phyloP scores from a whole-genome alignment of 2,113 vertebrate genomes.

The Eubucco bourcierii region DNA sequence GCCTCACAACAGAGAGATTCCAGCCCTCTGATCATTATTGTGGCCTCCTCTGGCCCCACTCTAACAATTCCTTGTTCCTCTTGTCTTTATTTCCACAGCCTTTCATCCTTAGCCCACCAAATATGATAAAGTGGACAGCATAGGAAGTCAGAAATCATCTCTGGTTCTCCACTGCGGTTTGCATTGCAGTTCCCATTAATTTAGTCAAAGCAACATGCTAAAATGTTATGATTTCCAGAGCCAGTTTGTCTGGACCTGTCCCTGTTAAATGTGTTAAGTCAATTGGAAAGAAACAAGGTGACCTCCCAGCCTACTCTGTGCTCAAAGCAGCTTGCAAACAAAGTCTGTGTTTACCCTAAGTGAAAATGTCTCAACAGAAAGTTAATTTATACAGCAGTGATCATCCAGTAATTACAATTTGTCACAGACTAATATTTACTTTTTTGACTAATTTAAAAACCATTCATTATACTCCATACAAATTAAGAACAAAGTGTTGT shows the following conservation, averaged over 20 bases:
- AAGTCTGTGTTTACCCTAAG: not conserved
- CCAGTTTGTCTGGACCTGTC: not conserved
- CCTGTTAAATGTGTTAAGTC: not conserved
- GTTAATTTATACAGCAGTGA: not conserved
- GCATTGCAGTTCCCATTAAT: not conserved
- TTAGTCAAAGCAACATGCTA: not conserved
- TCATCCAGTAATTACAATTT: not conserved
- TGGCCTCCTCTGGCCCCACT: too few relatives aligned
- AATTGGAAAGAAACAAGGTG: not conserved
- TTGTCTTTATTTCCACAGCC: not conserved
- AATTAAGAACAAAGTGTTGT: not conserved
- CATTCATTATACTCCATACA: not conserved
- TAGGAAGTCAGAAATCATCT: too few relatives aligned
- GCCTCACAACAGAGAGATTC: too few relatives aligned
- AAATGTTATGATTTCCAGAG: not conserved
- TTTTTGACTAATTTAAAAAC: conserved; percentile 22
- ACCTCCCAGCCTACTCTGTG: not conserved
- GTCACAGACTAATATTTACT: conserved; percentile 28
- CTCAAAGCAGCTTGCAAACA: not conserved
- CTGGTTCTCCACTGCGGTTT: rapidly evolving
- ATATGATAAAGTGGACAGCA: rapidly evolving
- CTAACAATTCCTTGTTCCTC: too few relatives aligned
- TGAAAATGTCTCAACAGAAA: not conserved
- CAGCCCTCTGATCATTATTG: too few relatives aligned
- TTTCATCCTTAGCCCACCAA: not conserved